Conservation (phyloP, 2,797 vertebrate genomes). For the Epinephelus awoara region DNA sequence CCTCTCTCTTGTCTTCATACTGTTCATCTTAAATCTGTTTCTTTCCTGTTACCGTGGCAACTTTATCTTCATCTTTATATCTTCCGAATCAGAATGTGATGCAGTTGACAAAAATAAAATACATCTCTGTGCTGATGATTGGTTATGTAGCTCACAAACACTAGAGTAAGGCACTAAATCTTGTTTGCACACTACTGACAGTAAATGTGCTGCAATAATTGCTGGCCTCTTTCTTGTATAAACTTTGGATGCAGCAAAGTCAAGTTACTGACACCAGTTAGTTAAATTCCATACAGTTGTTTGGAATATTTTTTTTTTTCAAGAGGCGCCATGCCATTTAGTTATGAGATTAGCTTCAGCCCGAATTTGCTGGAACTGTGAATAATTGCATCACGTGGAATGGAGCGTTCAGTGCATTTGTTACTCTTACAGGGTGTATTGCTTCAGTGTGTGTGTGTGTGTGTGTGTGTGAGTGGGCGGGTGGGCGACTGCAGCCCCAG, state of each 20-base stretch:
- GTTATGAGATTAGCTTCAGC: constrained; percentile 72
- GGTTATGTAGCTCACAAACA: constrained; percentile 29
- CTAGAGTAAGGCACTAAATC: constrained; percentile 48
- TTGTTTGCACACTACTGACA: constrained; percentile 27
- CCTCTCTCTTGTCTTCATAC: constrained; percentile 26
- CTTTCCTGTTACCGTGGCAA: constrained; percentile 30
- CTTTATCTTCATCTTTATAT: constrained; percentile 15
- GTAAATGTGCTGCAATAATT: background rate
- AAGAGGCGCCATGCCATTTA: constrained; percentile 54
- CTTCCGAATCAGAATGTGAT: background rate
- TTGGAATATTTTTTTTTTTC: constrained; percentile 44
- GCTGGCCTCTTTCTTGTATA: constrained; percentile 4
- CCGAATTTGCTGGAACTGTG: constrained; percentile 77
- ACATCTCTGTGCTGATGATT: constrained; percentile 4
- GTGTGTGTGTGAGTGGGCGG: constrained; percentile 32
- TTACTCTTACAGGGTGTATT: constrained; percentile 58
- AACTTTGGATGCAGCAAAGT: constrained; percentile 19
- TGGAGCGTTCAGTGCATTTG: constrained; percentile 60
- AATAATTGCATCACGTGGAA: constrained; percentile 80
- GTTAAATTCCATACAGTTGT: constrained; percentile 44
- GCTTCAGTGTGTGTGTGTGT: constrained; percentile 45
- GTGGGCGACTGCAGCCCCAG: constrained; percentile 66
- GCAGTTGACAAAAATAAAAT: constrained; percentile 29
- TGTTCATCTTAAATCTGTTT: constrained; percentile 41
- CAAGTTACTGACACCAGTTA: background rate